These are phyloP conservation scores for Serrognathus titanus DNA, from an alignment of 2,888 invertebrate genomes.

Conservation along the genomic window DNA sequence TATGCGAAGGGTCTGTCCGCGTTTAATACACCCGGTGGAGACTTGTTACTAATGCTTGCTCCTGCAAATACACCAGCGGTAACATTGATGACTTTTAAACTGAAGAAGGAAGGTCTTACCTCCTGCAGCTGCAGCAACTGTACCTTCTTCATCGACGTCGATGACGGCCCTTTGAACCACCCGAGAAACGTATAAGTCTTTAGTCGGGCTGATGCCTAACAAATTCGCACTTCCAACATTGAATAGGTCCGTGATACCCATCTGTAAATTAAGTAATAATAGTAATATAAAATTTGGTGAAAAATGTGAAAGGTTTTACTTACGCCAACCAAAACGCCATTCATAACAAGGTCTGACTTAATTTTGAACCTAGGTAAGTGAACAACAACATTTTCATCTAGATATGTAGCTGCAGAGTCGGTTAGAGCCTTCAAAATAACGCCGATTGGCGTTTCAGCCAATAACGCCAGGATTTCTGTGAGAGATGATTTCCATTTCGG, in stretches of 20 bases:
- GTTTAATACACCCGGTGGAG: slow-evolving; percentile 58
- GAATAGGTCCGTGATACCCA: slow-evolving; percentile 69
- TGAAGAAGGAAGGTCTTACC: too few species aligned
- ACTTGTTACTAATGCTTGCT: slow-evolving; percentile 40
- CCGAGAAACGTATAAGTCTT: slow-evolving; percentile 58
- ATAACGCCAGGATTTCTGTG: slow-evolving; percentile 52
- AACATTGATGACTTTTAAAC: too few species aligned
- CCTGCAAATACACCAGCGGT: slow-evolving; percentile 41
- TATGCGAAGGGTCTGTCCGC: slow-evolving; percentile 67
- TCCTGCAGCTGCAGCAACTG: slow-evolving; percentile 62
- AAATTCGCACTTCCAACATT: slow-evolving; percentile 56
- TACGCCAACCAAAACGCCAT: slow-evolving; percentile 54
- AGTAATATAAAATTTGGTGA: not conserved
- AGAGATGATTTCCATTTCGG: slow-evolving; percentile 57
- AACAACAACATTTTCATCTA: slow-evolving; percentile 60
- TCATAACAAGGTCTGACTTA: slow-evolving; percentile 59
- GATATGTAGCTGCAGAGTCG: slow-evolving; percentile 50
- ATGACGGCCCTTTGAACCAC: slow-evolving; percentile 71
- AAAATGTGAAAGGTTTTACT: too few species aligned
- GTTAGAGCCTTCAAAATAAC: slow-evolving; percentile 54
- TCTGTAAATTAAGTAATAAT: slow-evolving; percentile 41
- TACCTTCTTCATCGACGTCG: slow-evolving; percentile 73
- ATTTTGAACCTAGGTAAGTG: slow-evolving; percentile 62
- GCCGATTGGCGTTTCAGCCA: slow-evolving; percentile 51
- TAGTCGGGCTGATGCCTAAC: slow-evolving; percentile 54